Evolutionary conservation across 37 sponge, comb jelly and placozoan genomes (phyloP).

Genomic region (Petrosia ficiformis): DNA sequence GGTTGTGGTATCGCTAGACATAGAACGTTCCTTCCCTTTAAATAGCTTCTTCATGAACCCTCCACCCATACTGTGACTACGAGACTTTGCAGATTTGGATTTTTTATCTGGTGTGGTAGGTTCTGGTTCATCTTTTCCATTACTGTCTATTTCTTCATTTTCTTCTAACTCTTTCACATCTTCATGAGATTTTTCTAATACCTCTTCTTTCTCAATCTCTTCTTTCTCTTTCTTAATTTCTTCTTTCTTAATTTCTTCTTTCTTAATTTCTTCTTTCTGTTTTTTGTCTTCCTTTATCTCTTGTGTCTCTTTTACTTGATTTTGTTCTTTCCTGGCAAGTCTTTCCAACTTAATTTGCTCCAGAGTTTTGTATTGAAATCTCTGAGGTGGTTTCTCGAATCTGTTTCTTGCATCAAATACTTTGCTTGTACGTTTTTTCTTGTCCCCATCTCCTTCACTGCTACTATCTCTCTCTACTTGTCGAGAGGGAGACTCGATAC

Average conservation of each 20-base stretch:
- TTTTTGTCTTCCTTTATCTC: neutral
- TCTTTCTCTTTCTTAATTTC: neutral
- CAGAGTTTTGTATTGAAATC: constrained; percentile 6
- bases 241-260: neutral
- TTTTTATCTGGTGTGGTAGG: neutral
- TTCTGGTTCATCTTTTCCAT: neutral
- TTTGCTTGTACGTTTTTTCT: neutral
- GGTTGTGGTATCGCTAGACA: neutral
- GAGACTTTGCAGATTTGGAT: neutral
- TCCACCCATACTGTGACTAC: neutral
- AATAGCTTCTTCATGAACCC: neutral
- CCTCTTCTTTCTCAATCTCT: constrained; percentile 1
- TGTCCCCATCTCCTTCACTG: neutral
- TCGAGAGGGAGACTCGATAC: neutral
- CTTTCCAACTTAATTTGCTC: neutral
- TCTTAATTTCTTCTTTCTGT: neutral
- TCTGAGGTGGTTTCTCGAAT: neutral
- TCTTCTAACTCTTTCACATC: neutral
- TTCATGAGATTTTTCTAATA: neutral
- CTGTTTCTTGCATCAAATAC: neutral
- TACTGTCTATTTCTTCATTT: neutral
- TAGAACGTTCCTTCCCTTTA: neutral
- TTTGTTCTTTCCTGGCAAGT: neutral
- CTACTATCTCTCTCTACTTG: neutral
- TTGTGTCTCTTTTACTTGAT: neutral